A percentile compares a stretch with the other conserved stretches of the same genome.
phyloP scores from a whole-genome alignment of 2,113 vertebrate species.

The Anolis carolinensis region DNA sequence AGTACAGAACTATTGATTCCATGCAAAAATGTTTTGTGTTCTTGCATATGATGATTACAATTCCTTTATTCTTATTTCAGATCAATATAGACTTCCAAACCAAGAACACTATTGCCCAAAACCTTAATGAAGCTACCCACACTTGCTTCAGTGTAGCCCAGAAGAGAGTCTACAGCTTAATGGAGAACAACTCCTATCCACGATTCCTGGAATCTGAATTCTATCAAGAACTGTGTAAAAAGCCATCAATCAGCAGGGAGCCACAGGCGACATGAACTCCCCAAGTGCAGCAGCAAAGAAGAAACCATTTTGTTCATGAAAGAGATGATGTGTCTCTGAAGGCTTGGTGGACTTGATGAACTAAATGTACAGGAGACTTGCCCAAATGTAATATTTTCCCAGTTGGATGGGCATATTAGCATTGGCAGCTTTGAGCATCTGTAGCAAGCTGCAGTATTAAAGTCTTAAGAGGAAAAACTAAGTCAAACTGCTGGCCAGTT shows the following conservation, averaged over 20 bases:
- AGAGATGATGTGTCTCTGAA: constrained; percentile 31
- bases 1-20: not conserved
- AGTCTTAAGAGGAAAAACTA: constrained; percentile 1
- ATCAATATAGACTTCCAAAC: constrained; percentile 92
- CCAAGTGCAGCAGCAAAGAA: too few relatives aligned
- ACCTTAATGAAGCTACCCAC: constrained; percentile 76
- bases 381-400: constrained; percentile 6
- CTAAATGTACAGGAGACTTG: constrained; percentile 36
- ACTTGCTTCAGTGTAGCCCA: constrained; percentile 84
- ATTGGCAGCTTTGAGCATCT: constrained; percentile 6
- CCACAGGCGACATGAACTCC: constrained; percentile 68
- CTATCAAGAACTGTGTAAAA: constrained; percentile 80
- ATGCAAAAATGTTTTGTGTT: not conserved
- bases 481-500: not conserved
- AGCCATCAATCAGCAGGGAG: constrained; percentile 56
- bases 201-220: constrained; percentile 87
- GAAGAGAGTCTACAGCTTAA: constrained; percentile 87
- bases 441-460: not conserved
- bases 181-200: constrained; percentile 93
- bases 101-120: constrained; percentile 80
- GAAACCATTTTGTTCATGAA: constrained; percentile 28
- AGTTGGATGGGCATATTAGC: constrained; percentile 60
- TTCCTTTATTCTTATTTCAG: constrained; percentile 64
- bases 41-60: not conserved
- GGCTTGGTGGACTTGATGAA: constrained; percentile 16